Evolutionary conservation across 2,797 vertebrate species (phyloP), one percentile per base, ranked within the genome.

Genomic region (Synanceia verrucosa): DNA sequence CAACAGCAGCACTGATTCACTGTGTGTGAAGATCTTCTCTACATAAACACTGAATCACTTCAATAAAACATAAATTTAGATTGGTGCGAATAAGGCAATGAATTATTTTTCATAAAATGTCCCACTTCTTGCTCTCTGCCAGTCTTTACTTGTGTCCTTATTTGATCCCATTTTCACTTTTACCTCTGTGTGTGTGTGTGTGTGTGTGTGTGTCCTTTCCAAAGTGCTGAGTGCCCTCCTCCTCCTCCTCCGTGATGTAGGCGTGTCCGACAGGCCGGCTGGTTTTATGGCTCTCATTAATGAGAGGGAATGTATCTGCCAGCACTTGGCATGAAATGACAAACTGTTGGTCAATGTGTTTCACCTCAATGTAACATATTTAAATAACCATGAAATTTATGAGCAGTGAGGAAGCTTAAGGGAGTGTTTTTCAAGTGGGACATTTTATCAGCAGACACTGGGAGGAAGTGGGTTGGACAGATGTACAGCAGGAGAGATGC

Each of bases 261-360:
- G 36, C 68, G 56, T 70, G 75, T 74, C 78, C 1, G 46, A 57
- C 58, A 60, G 60, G 48, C 56, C 3, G 4, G 41, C 12, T 68
- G 47, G 65, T 65, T 86, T 88, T 78, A 88, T 74, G 70, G 55
- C 65, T 71, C 71, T 46, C 52, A 41, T 75, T 73, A 81, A 79
- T 73, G 59, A 71, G 50, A 13, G 39, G 21, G 23, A 76, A 70
- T 37, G 16, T 64, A 70, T 78, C 59, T 78, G 79, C 56, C 68
- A 79, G 24, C 46, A 72, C 36, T 65, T 64, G 71, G 71, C 58
- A 71, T 36, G 39, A 81, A 65, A 67, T 79, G 84, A 84, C 74
- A 73, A 77, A 73, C 37, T 19, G 9, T 33, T 44, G 61, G 56
- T 76, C 29, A 56, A 78, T n/a, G 50, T 41, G 43, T 65, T n/a